These are phyloP conservation scores for Allacma fusca DNA, from an alignment of 2,888 invertebrate genomes.

Conservation along the genomic window DNA sequence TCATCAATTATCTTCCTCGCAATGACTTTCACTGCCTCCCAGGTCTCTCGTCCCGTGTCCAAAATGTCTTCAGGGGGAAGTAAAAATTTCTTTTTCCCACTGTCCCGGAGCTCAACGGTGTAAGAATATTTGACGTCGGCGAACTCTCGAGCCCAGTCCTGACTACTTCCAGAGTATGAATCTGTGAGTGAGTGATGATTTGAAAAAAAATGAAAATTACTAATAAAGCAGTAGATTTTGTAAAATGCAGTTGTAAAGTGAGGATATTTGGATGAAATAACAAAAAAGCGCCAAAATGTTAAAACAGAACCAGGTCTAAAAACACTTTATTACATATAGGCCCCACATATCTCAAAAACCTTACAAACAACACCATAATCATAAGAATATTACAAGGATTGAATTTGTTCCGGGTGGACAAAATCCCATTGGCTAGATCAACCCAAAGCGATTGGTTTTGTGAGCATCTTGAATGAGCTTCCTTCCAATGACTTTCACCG, in stretches of 20 bases:
- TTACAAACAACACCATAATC: no score
- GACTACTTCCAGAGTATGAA: slow-evolving; percentile 54
- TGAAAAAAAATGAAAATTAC: no score
- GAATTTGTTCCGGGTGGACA: no score
- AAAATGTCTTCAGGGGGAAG: slow-evolving; percentile 55
- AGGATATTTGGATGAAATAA: no score
- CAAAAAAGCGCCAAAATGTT: no score
- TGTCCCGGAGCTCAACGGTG: slow-evolving; percentile 56
- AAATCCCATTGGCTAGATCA: no score
- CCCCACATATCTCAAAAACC: no score
- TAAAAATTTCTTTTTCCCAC: slow-evolving; percentile 55
- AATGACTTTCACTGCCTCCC: slow-evolving; percentile 59
- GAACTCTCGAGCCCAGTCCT: slow-evolving; percentile 56
- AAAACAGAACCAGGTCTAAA: no score
- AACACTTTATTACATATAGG: no score
- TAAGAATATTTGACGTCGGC: slow-evolving; percentile 55
- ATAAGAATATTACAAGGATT: not conserved
- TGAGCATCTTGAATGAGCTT: slow-evolving; percentile 43
- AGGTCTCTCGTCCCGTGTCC: slow-evolving; percentile 56
- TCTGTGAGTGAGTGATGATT: no score
- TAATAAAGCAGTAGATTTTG: no score
- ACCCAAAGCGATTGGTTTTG: slow-evolving; percentile 32
- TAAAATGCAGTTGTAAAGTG: not conserved
- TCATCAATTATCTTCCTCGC: slow-evolving; percentile 47
- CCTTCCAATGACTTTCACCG: slow-evolving; percentile 58